Conservation (phyloP, 2,888 invertebrate genomes). For the Pseudeuparius sepicola region DNA sequence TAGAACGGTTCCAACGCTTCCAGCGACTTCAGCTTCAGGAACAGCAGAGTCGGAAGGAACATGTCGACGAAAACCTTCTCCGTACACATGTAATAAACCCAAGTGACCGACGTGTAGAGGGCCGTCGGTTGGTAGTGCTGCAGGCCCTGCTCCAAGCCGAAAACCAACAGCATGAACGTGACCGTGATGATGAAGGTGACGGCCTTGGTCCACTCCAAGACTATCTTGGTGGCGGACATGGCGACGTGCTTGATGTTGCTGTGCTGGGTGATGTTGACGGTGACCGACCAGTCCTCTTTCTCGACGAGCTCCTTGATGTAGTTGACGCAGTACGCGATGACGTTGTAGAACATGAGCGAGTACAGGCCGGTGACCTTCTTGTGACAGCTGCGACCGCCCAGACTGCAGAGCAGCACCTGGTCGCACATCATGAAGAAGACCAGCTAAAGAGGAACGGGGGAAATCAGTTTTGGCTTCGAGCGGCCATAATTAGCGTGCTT, state of each 20-base stretch:
- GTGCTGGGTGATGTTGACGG: slow-evolving; percentile 61
- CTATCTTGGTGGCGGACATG: slow-evolving; percentile 72
- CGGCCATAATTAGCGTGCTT: no score
- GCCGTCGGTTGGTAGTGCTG: slow-evolving; percentile 63
- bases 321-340: slow-evolving; percentile 64
- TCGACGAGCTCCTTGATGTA: slow-evolving; percentile 64
- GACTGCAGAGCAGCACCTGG: slow-evolving; percentile 47
- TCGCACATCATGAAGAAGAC: slow-evolving; percentile 66
- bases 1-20: slow-evolving; percentile 65
- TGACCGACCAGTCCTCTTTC: slow-evolving; percentile 69
- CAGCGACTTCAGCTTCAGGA: slow-evolving; percentile 50
- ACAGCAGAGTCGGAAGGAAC: slow-evolving; percentile 48
- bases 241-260: slow-evolving; percentile 63
- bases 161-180: slow-evolving; percentile 63
- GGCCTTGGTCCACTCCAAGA: slow-evolving; percentile 73
- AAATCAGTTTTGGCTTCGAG: no score
- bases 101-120: slow-evolving; percentile 54
- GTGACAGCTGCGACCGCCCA: slow-evolving; percentile 37
- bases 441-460: slow-evolving; percentile 46
- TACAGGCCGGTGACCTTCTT: slow-evolving; percentile 57
- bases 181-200: slow-evolving; percentile 69
- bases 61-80: slow-evolving; percentile 62
- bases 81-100: slow-evolving; percentile 59
- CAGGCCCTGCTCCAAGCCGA: slow-evolving; percentile 64
- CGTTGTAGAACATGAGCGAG: slow-evolving; percentile 74